These are phyloP conservation scores for Arenicola marina DNA, from an alignment of 2,888 invertebrate genomes.

Conservation along the genomic window DNA sequence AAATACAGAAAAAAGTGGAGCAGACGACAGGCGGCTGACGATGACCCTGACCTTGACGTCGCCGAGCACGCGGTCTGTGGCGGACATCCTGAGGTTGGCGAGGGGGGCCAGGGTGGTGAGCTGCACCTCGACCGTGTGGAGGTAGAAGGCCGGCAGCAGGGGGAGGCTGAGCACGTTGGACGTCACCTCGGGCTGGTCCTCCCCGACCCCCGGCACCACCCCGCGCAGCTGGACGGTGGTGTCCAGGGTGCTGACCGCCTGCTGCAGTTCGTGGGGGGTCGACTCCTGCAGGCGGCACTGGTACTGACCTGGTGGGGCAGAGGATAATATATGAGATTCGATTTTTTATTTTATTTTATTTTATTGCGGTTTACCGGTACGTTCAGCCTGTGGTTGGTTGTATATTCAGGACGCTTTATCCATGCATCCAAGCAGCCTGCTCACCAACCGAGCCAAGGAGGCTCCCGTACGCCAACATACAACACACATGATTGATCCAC, in stretches of 20 bases:
- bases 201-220: constrained; percentile 33
- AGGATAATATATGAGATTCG: too few species aligned
- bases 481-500: too few species aligned
- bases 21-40: too few species aligned
- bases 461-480: too few species aligned
- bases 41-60: constrained; percentile 48
- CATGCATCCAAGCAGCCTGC: too few species aligned
- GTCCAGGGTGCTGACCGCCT: constrained; percentile 15
- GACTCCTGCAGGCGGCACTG: neutral
- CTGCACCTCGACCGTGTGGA: constrained; percentile 48
- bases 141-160: constrained; percentile 52
- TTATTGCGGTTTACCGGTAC: too few species aligned
- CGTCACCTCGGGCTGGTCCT: constrained; percentile 44
- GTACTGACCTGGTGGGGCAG: constrained; percentile 5
- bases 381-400: too few species aligned
- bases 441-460: too few species aligned
- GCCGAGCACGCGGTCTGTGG: constrained; percentile 35
- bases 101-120: constrained; percentile 45
- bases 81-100: constrained; percentile 41
- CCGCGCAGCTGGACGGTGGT: constrained; percentile 39
- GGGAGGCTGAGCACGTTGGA: constrained; percentile 38
- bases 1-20: too few species aligned
- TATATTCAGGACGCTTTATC: too few species aligned
- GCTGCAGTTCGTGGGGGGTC: neutral
- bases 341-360: too few species aligned